Evolutionary conservation across 2,797 vertebrate species (phyloP).

Genomic region (Brachyrhaphis roseni): DNA sequence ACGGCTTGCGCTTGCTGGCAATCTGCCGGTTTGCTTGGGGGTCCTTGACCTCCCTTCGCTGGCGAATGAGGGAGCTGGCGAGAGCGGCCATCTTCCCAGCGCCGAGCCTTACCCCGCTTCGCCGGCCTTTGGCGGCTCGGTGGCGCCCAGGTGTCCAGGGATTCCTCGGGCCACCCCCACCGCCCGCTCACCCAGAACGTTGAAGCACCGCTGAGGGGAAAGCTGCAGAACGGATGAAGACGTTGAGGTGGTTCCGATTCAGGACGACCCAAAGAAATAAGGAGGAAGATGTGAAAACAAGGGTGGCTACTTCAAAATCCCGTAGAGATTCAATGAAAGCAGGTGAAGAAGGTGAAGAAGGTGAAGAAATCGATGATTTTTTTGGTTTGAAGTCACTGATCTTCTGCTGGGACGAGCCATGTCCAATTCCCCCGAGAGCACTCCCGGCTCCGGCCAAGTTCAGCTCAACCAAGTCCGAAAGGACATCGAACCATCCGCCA

Average conservation of each 20-base stretch:
- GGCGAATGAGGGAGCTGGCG: slow-evolving; percentile 91
- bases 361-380: not conserved
- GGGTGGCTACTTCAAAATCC: slow-evolving; percentile 47
- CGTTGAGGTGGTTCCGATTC: slow-evolving; percentile 25
- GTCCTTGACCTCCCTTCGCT: slow-evolving; percentile 90
- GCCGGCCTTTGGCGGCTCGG: slow-evolving; percentile 68
- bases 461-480: slow-evolving; percentile 31
- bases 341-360: not conserved
- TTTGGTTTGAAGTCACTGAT: slow-evolving; percentile 12
- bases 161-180: slow-evolving; percentile 78
- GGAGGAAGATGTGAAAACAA: slow-evolving; percentile 26
- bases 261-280: slow-evolving; percentile 21
- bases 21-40: slow-evolving; percentile 87
- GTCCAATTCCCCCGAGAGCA: slow-evolving; percentile 19
- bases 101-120: slow-evolving; percentile 65
- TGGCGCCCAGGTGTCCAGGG: slow-evolving; percentile 73
- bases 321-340: slow-evolving; percentile 21
- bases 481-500: not conserved
- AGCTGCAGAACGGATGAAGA: slow-evolving; percentile 46
- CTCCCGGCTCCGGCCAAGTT: slow-evolving; percentile 54
- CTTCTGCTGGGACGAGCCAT: slow-evolving; percentile 42
- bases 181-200: slow-evolving; percentile 78
- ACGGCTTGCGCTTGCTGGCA: slow-evolving; percentile 88
- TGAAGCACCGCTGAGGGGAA: slow-evolving; percentile 62
- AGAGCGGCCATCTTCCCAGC: slow-evolving; percentile 87